Evolutionary conservation across 2,888 invertebrate genomes (phyloP).

Genomic region (Harmothoe impar): DNA sequence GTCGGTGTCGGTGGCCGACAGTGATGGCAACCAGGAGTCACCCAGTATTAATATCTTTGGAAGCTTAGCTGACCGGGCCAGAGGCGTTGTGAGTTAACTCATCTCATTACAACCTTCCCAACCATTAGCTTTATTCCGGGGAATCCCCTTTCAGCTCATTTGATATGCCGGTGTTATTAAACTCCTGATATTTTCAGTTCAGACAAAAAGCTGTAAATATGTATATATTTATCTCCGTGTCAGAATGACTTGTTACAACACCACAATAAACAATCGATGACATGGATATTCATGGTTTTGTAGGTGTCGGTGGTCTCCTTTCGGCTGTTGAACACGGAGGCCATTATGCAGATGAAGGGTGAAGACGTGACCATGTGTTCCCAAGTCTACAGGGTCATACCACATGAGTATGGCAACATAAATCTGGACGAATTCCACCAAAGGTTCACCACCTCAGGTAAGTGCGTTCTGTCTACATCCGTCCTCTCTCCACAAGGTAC

Average conservation of each 20-base stretch:
- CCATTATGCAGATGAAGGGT: slow-evolving; percentile 89
- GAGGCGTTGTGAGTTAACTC: slow-evolving; percentile 56
- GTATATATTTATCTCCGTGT: no score
- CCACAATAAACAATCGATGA: no score
- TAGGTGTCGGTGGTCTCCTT: slow-evolving; percentile 86
- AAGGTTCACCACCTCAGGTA: slow-evolving; percentile 75
- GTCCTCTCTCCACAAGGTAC: no score
- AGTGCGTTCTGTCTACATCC: not conserved
- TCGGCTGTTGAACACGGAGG: slow-evolving; percentile 90
- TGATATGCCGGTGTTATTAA: no score
- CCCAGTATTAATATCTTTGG: slow-evolving; percentile 70
- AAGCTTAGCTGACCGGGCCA: slow-evolving; percentile 32
- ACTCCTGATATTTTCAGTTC: no score
- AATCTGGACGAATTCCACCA: slow-evolving; percentile 98
- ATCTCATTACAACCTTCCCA: no score
- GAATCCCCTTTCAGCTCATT: no score
- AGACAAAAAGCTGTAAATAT: no score
- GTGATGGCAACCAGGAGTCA: slow-evolving; percentile 90
- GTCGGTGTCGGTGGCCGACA: slow-evolving; percentile 56
- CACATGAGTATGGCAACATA: slow-evolving; percentile 93
- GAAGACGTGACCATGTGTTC: slow-evolving; percentile 88
- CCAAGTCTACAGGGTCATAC: slow-evolving; percentile 89
- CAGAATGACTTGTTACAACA: no score
- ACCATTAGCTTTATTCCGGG: no score
- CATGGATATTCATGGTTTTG: not conserved